Evolutionary conservation across 2,797 vertebrate genomes (phyloP).

Genomic region (Momotus momota): DNA sequence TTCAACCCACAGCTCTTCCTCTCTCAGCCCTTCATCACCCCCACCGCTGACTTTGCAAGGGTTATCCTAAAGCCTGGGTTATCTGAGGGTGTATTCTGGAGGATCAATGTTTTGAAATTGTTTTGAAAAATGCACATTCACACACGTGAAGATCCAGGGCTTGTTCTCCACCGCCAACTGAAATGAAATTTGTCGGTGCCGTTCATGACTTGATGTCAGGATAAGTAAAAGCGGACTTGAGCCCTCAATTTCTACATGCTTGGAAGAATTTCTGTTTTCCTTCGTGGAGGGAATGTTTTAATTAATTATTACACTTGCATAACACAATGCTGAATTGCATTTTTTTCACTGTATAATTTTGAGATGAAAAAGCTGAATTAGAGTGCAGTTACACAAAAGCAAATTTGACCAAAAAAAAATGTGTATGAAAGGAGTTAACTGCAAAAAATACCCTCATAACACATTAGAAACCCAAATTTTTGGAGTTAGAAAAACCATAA

Average conservation of each 20-base stretch:
- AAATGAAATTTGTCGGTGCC: not conserved
- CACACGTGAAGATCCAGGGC: not conserved
- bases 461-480: not conserved
- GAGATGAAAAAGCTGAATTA: not conserved
- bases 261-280: not conserved
- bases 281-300: not conserved
- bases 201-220: not conserved
- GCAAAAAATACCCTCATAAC: not conserved
- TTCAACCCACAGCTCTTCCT: not conserved
- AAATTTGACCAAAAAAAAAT: not conserved
- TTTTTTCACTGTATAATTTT: not conserved
- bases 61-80: not conserved
- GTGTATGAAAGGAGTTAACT: not conserved
- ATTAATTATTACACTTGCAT: not conserved
- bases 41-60: not conserved
- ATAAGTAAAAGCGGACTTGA: slow-evolving; percentile 41
- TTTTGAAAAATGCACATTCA: not conserved
- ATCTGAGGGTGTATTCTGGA: not conserved
- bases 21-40: not conserved
- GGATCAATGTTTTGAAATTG: not conserved
- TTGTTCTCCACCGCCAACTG: not conserved
- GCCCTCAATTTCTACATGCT: not conserved
- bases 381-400: not conserved
- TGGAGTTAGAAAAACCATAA: not conserved
- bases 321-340: not conserved